Evolutionary conservation across 2,113 vertebrate species (phyloP).

Genomic region (Sigmodon hispidus): DNA sequence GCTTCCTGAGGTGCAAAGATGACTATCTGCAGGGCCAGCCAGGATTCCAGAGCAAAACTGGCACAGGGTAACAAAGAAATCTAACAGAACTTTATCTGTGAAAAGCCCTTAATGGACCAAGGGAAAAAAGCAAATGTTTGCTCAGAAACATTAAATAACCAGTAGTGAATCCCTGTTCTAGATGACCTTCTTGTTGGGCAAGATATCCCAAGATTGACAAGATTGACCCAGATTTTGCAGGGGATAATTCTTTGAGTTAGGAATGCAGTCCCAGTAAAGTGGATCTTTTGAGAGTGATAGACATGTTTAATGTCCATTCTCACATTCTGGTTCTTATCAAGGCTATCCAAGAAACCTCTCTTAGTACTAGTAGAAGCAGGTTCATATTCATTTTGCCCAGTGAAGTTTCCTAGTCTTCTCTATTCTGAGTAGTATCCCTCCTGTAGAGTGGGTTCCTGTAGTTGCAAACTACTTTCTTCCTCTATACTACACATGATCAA

Average conservation of each 20-base stretch:
- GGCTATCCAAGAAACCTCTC: neutral
- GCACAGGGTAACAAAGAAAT: neutral
- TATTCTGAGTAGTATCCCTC: neutral
- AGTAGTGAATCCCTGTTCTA: neutral
- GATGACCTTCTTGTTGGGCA: neutral
- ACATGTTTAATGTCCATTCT: neutral
- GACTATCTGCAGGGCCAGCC: neutral
- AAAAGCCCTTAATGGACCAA: neutral
- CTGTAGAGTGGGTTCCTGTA: neutral
- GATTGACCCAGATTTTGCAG: neutral
- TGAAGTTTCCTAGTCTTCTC: neutral
- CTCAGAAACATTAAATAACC: neutral
- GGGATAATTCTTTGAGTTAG: neutral
- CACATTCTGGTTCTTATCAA: neutral
- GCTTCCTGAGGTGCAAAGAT: too few relatives aligned
- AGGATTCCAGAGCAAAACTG: neutral
- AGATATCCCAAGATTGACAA: neutral
- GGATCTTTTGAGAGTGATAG: neutral
- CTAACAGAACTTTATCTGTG: neutral
- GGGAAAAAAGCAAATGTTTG: neutral
- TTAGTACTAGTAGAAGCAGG: neutral
- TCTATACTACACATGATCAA: neutral
- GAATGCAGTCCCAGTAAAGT: neutral
- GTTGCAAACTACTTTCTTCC: too few relatives aligned
- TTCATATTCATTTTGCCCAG: neutral